These are phyloP conservation scores for Onychostruthus taczanowskii DNA, from an alignment of 2,113 vertebrate genomes.

Conservation along the genomic window DNA sequence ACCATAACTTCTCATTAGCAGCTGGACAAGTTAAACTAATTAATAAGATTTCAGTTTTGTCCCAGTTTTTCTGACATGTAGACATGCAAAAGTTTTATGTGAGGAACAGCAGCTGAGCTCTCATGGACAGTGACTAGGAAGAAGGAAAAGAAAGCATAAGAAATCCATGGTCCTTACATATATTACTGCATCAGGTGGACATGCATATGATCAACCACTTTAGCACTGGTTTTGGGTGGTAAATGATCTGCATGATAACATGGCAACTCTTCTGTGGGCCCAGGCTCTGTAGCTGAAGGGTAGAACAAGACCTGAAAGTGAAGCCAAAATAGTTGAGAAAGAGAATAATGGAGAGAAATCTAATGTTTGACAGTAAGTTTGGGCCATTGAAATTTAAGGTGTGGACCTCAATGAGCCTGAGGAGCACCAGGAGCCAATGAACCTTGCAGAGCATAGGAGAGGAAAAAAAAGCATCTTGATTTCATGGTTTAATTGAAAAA, in stretches of 20 bases:
- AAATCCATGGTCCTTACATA: not conserved
- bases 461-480: not conserved
- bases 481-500: not conserved
- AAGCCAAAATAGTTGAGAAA: not conserved
- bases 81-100: not conserved
- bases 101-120: not conserved
- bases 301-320: not conserved
- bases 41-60: not conserved
- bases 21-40: not conserved
- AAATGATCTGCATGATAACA: not conserved
- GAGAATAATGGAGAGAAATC: not conserved
- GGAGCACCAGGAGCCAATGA: not conserved
- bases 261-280: not conserved
- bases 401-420: not conserved
- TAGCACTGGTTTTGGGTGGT: accelerated
- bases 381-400: not conserved
- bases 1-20: not conserved
- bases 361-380: not conserved
- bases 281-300: not conserved
- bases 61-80: not conserved
- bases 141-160: not conserved
- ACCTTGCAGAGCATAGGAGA: not conserved
- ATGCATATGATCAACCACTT: not conserved
- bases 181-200: not conserved
- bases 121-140: not conserved